Percentiles rank a stretch among this genome's conserved stretches.
Conservation (phyloP, 2,797 vertebrate species). For the Myotis planiceps region DNA sequence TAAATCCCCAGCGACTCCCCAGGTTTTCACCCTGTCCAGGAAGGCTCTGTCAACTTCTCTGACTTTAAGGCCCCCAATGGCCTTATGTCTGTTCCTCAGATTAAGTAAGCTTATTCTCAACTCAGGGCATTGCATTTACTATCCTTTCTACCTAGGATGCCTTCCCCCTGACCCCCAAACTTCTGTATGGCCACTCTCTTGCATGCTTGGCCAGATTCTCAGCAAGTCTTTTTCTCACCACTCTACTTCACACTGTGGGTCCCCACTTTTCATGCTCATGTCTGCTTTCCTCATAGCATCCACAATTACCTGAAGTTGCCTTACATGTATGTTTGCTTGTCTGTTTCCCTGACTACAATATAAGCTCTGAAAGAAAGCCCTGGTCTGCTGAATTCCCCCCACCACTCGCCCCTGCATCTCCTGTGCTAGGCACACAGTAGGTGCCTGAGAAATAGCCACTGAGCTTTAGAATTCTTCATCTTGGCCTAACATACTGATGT, state of each 20-base stretch:
- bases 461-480: background rate
- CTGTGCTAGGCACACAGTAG: background rate
- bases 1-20: background rate
- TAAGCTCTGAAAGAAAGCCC: background rate
- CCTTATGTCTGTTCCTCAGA: background rate
- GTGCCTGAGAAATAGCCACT: background rate
- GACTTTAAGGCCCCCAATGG: background rate
- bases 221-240: background rate
- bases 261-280: background rate
- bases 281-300: background rate
- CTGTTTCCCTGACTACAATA: background rate
- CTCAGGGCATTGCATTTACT: background rate
- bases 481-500: background rate
- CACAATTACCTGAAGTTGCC: background rate
- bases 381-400: background rate
- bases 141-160: background rate
- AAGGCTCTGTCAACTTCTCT: background rate
- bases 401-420: too few relatives aligned
- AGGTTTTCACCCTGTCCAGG: background rate
- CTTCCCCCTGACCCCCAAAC: background rate
- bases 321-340: background rate
- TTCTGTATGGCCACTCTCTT: background rate
- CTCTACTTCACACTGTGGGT: fast-evolving
- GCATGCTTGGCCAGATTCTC: background rate
- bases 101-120: background rate